Conservation (phyloP, 2,113 vertebrate species). For the Patagioenas fasciata region DNA sequence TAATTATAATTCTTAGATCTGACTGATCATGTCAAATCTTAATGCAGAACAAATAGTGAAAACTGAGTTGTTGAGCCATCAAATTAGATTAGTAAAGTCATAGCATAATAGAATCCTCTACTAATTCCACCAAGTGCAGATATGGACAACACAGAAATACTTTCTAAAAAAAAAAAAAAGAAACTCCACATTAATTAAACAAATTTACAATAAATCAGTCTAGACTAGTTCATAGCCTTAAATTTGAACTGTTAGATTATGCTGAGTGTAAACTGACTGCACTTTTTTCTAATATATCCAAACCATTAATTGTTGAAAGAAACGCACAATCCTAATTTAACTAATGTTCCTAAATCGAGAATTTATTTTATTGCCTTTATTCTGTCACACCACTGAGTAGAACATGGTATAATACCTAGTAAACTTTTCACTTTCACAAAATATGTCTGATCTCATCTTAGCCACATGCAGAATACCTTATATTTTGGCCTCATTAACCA, state of each 20-base stretch:
- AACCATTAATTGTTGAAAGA: background rate
- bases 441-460: background rate
- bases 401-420: background rate
- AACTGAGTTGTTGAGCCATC: conserved; percentile 34
- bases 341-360: background rate
- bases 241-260: background rate
- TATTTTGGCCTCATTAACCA: conserved; percentile 27
- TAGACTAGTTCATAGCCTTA: background rate
- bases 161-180: background rate
- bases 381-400: background rate
- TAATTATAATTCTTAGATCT: conserved; percentile 50
- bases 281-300: background rate
- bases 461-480: background rate
- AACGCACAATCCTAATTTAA: background rate
- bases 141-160: background rate
- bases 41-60: conserved; percentile 54
- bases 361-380: background rate
- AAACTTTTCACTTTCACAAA: background rate
- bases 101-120: background rate
- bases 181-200: background rate
- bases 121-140: conserved; percentile 12
- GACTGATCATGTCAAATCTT: conserved; percentile 50
- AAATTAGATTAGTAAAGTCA: conserved; percentile 35
- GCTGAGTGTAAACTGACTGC: background rate
- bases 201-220: background rate